Evolutionary conservation across 2,797 vertebrate species (phyloP).

Genomic region (Acipenser ruthenus): DNA sequence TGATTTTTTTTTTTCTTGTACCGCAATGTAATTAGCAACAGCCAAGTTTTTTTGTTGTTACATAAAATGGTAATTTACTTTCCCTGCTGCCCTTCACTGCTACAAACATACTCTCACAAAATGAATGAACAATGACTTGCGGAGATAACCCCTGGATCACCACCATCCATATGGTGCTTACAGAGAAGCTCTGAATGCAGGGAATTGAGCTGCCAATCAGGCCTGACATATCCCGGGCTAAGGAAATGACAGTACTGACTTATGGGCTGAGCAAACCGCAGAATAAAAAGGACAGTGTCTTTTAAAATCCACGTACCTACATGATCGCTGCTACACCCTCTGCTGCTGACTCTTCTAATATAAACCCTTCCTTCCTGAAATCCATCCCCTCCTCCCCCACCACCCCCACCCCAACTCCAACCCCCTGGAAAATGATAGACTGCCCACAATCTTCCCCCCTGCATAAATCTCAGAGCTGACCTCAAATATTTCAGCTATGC

Average conservation of each 20-base stretch:
- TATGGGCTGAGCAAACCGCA: background rate
- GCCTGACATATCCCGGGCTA: background rate
- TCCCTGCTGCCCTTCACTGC: no score
- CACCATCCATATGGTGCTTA: no score
- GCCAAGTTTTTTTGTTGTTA: no score
- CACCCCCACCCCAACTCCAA: constrained; percentile 26
- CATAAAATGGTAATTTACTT: no score
- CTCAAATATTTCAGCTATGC: constrained; percentile 65
- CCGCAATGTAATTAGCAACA: no score
- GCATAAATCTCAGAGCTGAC: constrained; percentile 62
- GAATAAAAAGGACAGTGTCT: constrained; percentile 4
- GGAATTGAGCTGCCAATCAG: background rate
- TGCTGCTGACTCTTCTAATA: constrained; percentile 15
- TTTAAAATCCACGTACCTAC: constrained; percentile 28
- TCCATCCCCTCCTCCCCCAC: constrained; percentile 28
- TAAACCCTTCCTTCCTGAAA: constrained; percentile 35
- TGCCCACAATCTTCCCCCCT: constrained; percentile 48
- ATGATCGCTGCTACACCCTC: constrained; percentile 16
- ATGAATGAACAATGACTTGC: no score
- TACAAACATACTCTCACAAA: no score
- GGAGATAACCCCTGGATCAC: no score
- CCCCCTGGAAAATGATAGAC: constrained; percentile 47
- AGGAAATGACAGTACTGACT: background rate
- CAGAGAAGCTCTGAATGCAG: no score
- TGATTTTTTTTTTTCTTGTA: no score